A percentile compares a stretch with the other conserved stretches of the same genome.
phyloP scores from a whole-genome alignment of 1,140 invertebrate genomes.

The Phymorhynchus buccinoides region DNA sequence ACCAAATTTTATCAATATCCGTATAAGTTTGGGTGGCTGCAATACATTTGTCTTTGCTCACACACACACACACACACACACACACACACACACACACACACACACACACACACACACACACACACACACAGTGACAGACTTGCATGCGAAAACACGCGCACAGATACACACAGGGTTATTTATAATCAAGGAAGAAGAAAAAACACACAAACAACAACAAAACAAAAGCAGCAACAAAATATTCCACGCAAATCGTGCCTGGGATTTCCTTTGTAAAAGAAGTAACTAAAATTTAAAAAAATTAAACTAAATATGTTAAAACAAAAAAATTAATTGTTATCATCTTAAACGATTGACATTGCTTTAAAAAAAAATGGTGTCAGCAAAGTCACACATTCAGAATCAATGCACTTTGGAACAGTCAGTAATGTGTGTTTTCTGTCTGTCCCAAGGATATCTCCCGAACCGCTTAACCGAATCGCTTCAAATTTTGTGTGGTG shows the following conservation, averaged over 20 bases:
- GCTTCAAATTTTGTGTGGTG: too few relatives aligned
- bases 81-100: conserved; percentile 22
- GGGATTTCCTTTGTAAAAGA: not conserved
- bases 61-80: conserved; percentile 19
- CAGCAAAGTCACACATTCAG: too few relatives aligned
- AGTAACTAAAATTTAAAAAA: not conserved
- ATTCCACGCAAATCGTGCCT: not conserved
- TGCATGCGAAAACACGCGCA: not conserved
- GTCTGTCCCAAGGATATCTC: too few relatives aligned
- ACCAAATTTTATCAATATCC: too few relatives aligned
- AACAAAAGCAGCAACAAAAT: not conserved
- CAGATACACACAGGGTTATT: not conserved
- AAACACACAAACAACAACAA: not conserved
- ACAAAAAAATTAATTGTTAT: not conserved
- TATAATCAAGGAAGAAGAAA: not conserved
- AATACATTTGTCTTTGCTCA: not conserved
- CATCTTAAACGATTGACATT: too few relatives aligned
- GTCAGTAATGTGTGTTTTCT: too few relatives aligned
- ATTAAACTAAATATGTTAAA: not conserved
- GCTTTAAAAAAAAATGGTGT: too few relatives aligned
- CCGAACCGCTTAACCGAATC: too few relatives aligned
- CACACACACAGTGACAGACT: conserved; percentile 10
- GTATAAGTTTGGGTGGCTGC: not conserved
- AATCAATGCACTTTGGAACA: too few relatives aligned
- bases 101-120: conserved; percentile 24